These are phyloP conservation scores for Emydoidea blandingii DNA, from an alignment of 2,797 vertebrate genomes.

Conservation along the genomic window DNA sequence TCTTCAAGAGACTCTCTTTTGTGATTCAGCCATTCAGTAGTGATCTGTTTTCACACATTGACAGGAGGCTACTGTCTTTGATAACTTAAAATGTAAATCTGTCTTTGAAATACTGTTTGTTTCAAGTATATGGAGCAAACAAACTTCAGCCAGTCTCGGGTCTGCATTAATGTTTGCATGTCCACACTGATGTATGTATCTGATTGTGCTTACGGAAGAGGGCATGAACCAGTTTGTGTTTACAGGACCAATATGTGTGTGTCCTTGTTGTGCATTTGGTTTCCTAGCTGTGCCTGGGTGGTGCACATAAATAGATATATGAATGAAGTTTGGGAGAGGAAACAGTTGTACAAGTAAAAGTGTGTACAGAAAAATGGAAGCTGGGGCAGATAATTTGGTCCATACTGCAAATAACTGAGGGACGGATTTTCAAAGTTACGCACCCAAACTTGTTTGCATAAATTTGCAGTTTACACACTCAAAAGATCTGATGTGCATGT, in stretches of 20 bases:
- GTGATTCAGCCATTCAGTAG: background rate
- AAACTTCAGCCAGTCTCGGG: rapidly evolving
- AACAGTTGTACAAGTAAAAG: background rate
- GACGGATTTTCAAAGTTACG: background rate
- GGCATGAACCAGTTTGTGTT: background rate
- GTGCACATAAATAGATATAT: background rate
- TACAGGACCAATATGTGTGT: background rate
- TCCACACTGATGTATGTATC: background rate
- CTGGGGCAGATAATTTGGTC: background rate
- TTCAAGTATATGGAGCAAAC: background rate
- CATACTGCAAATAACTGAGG: rapidly evolving
- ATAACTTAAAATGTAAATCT: background rate
- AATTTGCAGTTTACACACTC: rapidly evolving
- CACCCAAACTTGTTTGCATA: background rate
- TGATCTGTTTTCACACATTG: background rate
- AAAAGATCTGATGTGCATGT: background rate
- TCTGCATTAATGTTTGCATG: background rate
- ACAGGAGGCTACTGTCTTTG: background rate
- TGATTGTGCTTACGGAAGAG: background rate
- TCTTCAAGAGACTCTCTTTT: background rate
- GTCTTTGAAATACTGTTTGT: background rate
- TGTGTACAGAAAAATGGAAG: background rate
- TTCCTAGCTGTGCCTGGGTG: background rate
- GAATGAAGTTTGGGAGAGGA: background rate
- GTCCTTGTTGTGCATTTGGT: background rate